Base-by-base conservation (phyloP, 2,888 invertebrate species). In the Microctonus hyperodae region DNA sequence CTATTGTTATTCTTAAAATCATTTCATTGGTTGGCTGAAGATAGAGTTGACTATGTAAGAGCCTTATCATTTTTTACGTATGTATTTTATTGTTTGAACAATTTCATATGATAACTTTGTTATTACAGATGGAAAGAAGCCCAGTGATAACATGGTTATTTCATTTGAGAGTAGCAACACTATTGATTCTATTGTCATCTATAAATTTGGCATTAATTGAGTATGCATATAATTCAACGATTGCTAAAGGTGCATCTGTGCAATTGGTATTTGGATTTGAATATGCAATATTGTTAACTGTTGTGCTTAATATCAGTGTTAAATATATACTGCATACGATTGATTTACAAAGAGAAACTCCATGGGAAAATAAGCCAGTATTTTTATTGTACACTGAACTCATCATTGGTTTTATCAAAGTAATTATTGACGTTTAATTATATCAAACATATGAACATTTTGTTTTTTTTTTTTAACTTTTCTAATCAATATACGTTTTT, bases 11-110 rank as follows among this genome's bases (percentile, higher is more conserved):
- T 99, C 84, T 86, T 99, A 33, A 99, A 98, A 87, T 96, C 97
- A 83, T 99, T 99, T 88, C 99, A 99, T 87, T 99, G 99, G 99
- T 87, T 99, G 48, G 97, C 97, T 20, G 99, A 99, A 86, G 99
- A 99, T 82, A 89, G 99, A 81, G 97, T 99, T 37, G 99, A 99
- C 86, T 98, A 95, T 89, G 97, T 97, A 88, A 93, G 95, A 90
- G n/a, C 48, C 3, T 28, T 28, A 28, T 28, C 28, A 28, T 28
- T 16, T 44, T 63, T 4, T 13, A 13, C 28, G 4, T 58, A 31
- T 1, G 11, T 33, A 40, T 61, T 64, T 37, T 1, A 50, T 31
- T n/a, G 22, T 4, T 35, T 28, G 35, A 37, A 13, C 10, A 11
- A 25, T 66, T 35, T 4, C 20, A 63, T 35, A 28, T 40, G 55